Conservation (phyloP, 2,888 invertebrate genomes). For the Diarsia dahlii region DNA sequence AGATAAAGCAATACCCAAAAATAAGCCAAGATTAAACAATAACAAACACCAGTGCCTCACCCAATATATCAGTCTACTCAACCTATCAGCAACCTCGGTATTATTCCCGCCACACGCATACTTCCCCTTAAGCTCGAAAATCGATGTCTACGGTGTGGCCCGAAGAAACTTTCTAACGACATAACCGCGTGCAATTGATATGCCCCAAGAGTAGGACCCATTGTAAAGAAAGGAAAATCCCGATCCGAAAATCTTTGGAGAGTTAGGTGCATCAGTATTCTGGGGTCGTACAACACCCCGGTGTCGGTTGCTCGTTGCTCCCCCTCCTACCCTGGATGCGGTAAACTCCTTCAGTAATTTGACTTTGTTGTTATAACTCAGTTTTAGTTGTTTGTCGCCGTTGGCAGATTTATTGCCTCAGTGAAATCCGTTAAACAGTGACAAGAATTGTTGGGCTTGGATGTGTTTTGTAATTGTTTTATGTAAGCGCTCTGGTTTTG, state of each 20-base stretch:
- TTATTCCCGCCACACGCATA: conserved; percentile 57
- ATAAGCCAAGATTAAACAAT: conserved; percentile 23
- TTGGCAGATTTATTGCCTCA: conserved; percentile 89
- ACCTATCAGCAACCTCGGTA: conserved; percentile 43
- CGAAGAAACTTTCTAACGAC: conserved; percentile 90
- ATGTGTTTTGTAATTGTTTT: conserved; percentile 56
- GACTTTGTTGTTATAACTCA: conserved; percentile 91
- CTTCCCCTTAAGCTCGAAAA: conserved; percentile 82
- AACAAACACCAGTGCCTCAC: conserved; percentile 7
- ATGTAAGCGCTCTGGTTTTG: conserved; percentile 16
- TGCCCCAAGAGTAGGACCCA: conserved; percentile 90
- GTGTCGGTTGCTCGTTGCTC: conserved; percentile 83
- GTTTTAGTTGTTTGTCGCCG: conserved; percentile 90
- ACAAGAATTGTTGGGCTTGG: conserved; percentile 68
- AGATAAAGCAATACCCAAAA: neutral
- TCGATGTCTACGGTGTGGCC: conserved; percentile 84
- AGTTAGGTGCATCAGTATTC: conserved; percentile 90
- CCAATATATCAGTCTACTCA: conserved; percentile 29
- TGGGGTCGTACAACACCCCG: conserved; percentile 76
- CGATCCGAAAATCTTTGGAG: conserved; percentile 90
- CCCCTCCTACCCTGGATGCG: conserved; percentile 77
- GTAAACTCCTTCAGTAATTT: conserved; percentile 90
- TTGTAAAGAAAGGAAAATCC: conserved; percentile 91
- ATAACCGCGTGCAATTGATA: conserved; percentile 91
- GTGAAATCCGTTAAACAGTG: conserved; percentile 82